Evolutionary conservation across 2,888 invertebrate species (phyloP), one percentile per base, ranked within the genome.

Genomic region (Unio pictorum): DNA sequence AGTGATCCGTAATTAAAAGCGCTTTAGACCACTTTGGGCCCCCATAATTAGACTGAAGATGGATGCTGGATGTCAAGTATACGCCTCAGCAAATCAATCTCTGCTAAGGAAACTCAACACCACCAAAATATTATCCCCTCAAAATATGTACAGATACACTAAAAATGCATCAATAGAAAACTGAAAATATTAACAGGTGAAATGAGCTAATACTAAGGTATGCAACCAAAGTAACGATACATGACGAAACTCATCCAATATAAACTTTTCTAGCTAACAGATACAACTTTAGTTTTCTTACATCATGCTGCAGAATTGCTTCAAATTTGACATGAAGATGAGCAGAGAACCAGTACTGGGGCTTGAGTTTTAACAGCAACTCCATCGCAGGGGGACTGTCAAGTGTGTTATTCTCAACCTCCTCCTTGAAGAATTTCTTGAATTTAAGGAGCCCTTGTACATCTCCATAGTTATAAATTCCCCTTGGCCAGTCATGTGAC

Each of bases 401-500:
- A n/a, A 99, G 91, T 77, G 92, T 91, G 74, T 95, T 94, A 8
- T 92, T 92, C 74, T 95, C 93, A 76, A 99, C 93, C 83, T 99
- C 99, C 55, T 94, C 93, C 79, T 94, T 92, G 79, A 98, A 95
- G 91, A 93, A 95, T 55, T 95, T 95, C 91, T 98, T 98, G 66
- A 91, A 91, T 76, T 92, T 93, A 15, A 97, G 89, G 17, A 99
- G 91, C 76, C 93, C 91, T 4, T 93, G 90, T 66, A 92, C 92
- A 90, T 99, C 93, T 11, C 99, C 99, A 91, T 94, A 94, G 77
- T 95, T 92, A 76, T 95, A 95, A 69, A 99, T 94, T 1, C 95
- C 95, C 72, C 92, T 91, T 8, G 99, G 99, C 99, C 99, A 99
- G 89, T 99, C 99, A 90, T 99, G 99, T 0, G 97, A 96, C 79